Evolutionary conservation across 2,797 vertebrate genomes (phyloP).

Genomic region (Hapalemur alaotrensis): DNA sequence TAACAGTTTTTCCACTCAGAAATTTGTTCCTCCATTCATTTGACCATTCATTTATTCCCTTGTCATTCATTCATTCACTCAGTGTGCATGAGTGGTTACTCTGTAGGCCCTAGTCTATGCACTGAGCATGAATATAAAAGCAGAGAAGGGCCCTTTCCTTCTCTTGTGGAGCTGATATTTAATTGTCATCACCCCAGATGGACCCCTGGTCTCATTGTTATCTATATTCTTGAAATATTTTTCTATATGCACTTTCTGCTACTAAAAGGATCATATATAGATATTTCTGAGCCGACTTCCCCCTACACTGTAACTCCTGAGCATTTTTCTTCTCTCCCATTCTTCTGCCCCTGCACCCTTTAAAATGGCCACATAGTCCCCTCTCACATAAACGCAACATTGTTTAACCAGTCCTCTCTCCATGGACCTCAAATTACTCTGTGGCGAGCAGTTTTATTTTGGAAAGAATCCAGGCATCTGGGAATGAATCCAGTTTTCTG

Average conservation of each 20-base stretch:
- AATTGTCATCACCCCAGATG: not conserved
- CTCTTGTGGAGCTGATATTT: not conserved
- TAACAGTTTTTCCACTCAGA: not conserved
- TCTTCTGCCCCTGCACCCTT: not conserved
- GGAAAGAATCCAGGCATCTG: conserved; percentile 47
- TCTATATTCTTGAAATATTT: not conserved
- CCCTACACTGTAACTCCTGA: not conserved
- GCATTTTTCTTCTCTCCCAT: not conserved
- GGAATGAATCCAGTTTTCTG: conserved; percentile 40
- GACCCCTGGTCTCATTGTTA: not conserved
- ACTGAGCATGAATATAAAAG: not conserved
- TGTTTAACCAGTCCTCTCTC: not conserved
- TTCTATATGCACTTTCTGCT: not conserved
- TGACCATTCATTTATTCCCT: not conserved
- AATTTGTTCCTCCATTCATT: not conserved
- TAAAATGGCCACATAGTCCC: not conserved
- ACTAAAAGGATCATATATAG: no score
- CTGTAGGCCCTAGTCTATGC: not conserved
- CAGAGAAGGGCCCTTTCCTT: not conserved
- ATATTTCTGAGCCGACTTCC: not conserved
- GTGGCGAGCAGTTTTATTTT: conserved; percentile 37
- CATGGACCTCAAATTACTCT: not conserved
- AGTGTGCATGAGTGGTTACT: accelerated
- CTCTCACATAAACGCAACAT: not conserved
- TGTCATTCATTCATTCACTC: not conserved